Conservation (phyloP, 1,140 invertebrate species). For the Episyrphus balteatus region DNA sequence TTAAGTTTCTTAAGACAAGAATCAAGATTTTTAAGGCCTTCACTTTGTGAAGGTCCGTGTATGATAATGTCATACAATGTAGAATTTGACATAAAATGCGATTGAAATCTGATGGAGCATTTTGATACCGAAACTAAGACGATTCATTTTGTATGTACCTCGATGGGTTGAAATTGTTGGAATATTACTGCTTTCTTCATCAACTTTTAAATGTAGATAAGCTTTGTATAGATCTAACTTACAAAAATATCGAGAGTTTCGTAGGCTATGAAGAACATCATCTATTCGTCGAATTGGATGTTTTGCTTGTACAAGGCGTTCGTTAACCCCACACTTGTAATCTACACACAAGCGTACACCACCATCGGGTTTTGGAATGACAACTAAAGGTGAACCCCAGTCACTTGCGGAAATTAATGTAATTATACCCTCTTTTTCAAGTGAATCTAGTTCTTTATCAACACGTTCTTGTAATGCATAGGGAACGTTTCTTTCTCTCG, state of each 20-base stretch:
- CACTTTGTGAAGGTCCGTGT: no score
- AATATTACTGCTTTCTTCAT: no score
- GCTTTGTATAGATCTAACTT: slow-evolving; percentile 29
- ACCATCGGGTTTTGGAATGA: slow-evolving; percentile 37
- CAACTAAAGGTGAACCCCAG: slow-evolving; percentile 38
- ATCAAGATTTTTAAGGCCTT: no score
- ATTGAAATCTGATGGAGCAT: no score
- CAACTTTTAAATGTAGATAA: slow-evolving; percentile 32
- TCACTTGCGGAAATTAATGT: slow-evolving; percentile 7
- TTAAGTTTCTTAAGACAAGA: no score
- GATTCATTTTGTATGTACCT: no score
- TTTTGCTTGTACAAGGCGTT: slow-evolving; percentile 18
- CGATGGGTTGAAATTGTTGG: no score
- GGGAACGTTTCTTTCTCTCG: no score
- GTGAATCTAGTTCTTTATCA: slow-evolving; percentile 7
- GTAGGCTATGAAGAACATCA: slow-evolving; percentile 25
- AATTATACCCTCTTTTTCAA: slow-evolving; percentile 15
- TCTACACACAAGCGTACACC: slow-evolving; percentile 37
- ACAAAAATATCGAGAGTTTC: slow-evolving; percentile 15
- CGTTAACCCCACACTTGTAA: slow-evolving; percentile 32
- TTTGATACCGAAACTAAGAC: no score
- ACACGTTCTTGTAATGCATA: no score
- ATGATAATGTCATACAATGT: slow-evolving; percentile 11
- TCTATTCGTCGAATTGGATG: slow-evolving; percentile 40
- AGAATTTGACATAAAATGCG: no score